These are phyloP conservation scores for Meandrina meandrites DNA, from an alignment of 92 coral and sea anemone species.

Conservation along the genomic window DNA sequence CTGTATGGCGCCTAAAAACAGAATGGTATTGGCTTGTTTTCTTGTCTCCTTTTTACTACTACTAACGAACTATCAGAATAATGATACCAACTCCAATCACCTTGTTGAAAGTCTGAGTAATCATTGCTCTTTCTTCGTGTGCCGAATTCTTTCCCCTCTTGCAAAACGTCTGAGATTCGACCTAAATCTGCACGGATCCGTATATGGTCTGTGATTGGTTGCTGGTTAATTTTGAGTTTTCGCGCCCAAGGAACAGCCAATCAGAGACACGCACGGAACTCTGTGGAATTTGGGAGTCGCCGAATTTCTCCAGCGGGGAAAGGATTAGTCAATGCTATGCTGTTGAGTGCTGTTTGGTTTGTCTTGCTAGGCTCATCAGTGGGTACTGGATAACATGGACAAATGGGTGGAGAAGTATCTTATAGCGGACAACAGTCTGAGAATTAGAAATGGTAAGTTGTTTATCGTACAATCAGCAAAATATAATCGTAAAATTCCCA, in stretches of 20 bases:
- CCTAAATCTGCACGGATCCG: neutral
- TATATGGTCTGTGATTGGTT: too few relatives aligned
- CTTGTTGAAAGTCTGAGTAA: neutral
- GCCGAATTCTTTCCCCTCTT: neutral
- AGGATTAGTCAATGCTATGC: too few relatives aligned
- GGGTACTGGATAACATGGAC: conserved; percentile 95
- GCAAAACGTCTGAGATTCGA: neutral
- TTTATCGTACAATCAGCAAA: too few relatives aligned
- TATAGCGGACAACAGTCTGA: conserved; percentile 90
- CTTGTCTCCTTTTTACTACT: neutral
- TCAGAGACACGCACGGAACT: too few relatives aligned
- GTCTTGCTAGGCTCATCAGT: conserved; percentile 85
- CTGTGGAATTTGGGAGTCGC: too few relatives aligned
- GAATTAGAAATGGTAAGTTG: conserved; percentile 90
- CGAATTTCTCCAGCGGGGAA: too few relatives aligned
- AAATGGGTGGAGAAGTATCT: conserved; percentile 97
- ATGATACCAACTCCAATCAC: neutral
- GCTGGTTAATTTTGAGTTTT: too few relatives aligned
- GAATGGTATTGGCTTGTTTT: conserved; percentile 58
- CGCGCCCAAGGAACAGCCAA: too few relatives aligned
- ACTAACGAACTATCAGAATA: neutral
- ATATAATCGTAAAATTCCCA: too few relatives aligned
- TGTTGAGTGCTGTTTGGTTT: neutral
- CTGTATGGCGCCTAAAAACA: conserved; percentile 88
- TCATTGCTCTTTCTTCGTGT: neutral